Conservation (phyloP, 2,888 invertebrate species). For the Pheosia tremula region DNA sequence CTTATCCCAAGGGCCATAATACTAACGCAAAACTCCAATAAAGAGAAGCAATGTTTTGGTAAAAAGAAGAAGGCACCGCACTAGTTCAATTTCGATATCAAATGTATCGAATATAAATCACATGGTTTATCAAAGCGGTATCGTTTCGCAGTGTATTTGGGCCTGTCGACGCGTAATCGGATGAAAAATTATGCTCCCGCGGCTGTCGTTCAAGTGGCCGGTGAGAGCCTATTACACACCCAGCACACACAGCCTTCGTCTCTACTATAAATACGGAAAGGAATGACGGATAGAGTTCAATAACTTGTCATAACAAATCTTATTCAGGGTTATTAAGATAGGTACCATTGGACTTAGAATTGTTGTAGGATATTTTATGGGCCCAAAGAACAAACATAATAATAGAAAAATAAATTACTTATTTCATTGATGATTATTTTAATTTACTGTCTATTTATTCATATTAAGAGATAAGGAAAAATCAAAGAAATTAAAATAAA, state of each 20-base stretch:
- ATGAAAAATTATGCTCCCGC: conserved; percentile 79
- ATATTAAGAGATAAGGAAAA: too few species aligned
- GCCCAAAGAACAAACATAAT: too few species aligned
- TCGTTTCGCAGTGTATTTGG: conserved; percentile 40
- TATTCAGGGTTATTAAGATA: too few species aligned
- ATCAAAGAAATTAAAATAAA: too few species aligned
- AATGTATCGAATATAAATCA: conserved; percentile 44
- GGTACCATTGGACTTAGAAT: too few species aligned
- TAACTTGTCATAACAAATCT: not conserved
- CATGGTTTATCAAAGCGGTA: conserved; percentile 40
- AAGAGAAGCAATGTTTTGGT: not conserved
- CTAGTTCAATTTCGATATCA: conserved; percentile 28
- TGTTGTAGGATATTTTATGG: too few species aligned
- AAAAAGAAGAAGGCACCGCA: not conserved
- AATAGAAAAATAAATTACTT: too few species aligned
- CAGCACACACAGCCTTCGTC: conserved; percentile 50
- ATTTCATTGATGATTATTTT: too few species aligned
- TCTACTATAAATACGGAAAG: conserved; percentile 7
- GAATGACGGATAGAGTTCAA: not conserved
- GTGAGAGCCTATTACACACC: conserved; percentile 73
- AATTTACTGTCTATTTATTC: too few species aligned
- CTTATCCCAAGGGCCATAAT: too few species aligned
- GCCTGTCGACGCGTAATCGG: conserved; percentile 73
- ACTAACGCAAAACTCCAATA: not conserved
- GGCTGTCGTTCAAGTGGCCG: conserved; percentile 62